Evolutionary conservation across 2,888 invertebrate species (phyloP), one percentile per base, ranked within the genome.

Genomic region (Antheraea yamamai): DNA sequence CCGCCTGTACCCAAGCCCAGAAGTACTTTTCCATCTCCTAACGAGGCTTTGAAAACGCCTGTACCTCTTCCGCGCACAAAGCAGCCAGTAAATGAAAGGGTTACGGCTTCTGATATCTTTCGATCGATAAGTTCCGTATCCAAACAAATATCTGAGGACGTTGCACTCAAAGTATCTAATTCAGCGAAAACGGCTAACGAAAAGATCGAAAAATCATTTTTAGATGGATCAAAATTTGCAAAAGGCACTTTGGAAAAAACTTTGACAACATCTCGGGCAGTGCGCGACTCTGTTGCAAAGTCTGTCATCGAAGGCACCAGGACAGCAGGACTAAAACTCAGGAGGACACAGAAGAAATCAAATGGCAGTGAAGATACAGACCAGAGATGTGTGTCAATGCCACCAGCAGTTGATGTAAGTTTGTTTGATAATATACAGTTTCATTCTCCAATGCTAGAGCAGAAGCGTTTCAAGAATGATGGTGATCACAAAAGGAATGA

Each of bases 391-490:
- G 92, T 95, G 1, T 96, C 96, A 0, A 92, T 96, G 94, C 96
- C 96, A 16, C 96, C 96, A 16, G 91, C 88, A 30, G 93, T 92
- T 64, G 95, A 96, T 82, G 93, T 95, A 10, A 94, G 95, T 83
- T 90, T 96, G 18, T 97, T 97, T 92, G 96, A 96, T 81, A 95
- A 95, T 71, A 96, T 96, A 78, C 95, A 95, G 78, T 96, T 96
- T 82, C 95, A 96, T 80, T 96, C 96, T 23, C 96, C 96, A 3
- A 87, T 96, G 73, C 83, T 92, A 64, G 92, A 92, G 81, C 95
- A 94, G 79, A 94, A 92, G 74, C 88, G 85, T 75, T 88, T 86
- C 75, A 81, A 81, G 61, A 89, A 85, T 80, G 88, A 91, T 20
- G 79, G 74, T 23, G 83, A 83, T 14, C 74, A 75, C 23, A 79